Evolutionary conservation across 2,797 vertebrate genomes (phyloP), one percentile per base, ranked within the genome.

Genomic region (Parotocinclus haroldoi): DNA sequence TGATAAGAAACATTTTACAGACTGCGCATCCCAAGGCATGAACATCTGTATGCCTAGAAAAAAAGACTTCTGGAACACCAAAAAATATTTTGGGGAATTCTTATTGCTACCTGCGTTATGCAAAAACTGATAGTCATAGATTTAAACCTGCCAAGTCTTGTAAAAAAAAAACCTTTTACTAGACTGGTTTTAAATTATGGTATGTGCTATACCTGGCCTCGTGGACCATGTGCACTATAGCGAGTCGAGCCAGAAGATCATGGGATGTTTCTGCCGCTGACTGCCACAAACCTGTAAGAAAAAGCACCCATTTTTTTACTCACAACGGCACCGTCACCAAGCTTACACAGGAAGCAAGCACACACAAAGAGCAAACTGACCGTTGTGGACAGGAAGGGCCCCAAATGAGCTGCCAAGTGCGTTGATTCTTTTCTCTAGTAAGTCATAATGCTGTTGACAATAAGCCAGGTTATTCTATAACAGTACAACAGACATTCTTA

Each of bases 161-260:
- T 62, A 17, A 62, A 16, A 27, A n/a, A 14, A 42, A 13, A 14
- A 13, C 10, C n/a, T 37, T 48, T 17, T 16, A 27, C 27, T 27
- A 27, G 2, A 27, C 27, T 27, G 27, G 27, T 27, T 27, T 5
- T 27, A 27, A 2, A 27, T 5, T 12, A 10, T 59, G 9, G n/a
- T 45, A 6, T 48, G n/a, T 63, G 37, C 9, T 17, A 16, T 75
- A 86, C 85, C 85, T 84, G 51, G 85, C 85, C 73, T 88, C 86
- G 53, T 88, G 86, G 10, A 88, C 85, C 85, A 88, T 88, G 76
- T 88, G 84, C 1, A 88, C 82, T 14, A 88, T 79, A 13, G 84
- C 85, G 55, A 88, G 66, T n/a, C 86, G 77, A 38, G 83, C 79
- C 56, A 86, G 69, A 10, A 86, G 78, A 53, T 86, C 81, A 40